These are phyloP conservation scores for Sula dactylatra DNA, from an alignment of 2,113 vertebrate species.

Conservation along the genomic window DNA sequence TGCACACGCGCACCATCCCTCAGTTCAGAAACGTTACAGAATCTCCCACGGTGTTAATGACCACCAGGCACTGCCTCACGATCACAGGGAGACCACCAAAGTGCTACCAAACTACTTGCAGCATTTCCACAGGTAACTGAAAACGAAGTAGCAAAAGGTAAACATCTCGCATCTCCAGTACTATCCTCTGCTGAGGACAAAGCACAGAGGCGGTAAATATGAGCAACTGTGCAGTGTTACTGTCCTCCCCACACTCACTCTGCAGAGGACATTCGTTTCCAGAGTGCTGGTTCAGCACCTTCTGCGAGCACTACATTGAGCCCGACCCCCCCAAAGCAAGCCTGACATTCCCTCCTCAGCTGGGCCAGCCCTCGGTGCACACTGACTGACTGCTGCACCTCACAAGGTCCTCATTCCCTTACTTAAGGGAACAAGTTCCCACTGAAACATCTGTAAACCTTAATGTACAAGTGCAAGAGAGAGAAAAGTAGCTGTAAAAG, in stretches of 20 bases:
- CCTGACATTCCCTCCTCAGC: not conserved
- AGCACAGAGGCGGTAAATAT: not conserved
- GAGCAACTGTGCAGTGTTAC: not conserved
- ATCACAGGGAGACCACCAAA: not conserved
- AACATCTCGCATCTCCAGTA: not conserved
- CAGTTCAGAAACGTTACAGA: not conserved
- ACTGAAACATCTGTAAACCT: not conserved
- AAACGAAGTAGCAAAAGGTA: not conserved
- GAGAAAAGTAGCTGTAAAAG: not conserved
- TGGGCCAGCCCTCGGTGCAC: not conserved
- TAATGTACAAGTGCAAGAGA: not conserved
- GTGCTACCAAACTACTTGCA: not conserved
- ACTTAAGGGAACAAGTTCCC: not conserved
- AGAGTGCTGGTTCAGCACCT: not conserved
- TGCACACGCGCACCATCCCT: not conserved
- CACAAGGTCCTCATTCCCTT: not conserved
- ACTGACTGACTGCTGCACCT: not conserved
- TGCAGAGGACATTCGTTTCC: not conserved
- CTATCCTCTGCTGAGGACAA: not conserved
- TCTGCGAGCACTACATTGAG: not conserved
- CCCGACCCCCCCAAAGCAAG: not conserved
- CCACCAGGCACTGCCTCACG: not conserved
- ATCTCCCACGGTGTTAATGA: not conserved
- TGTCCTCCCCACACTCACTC: not conserved
- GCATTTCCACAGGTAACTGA: not conserved